These are phyloP conservation scores for Spodoptera litura DNA, from an alignment of 1,140 invertebrate species.

Conservation along the genomic window DNA sequence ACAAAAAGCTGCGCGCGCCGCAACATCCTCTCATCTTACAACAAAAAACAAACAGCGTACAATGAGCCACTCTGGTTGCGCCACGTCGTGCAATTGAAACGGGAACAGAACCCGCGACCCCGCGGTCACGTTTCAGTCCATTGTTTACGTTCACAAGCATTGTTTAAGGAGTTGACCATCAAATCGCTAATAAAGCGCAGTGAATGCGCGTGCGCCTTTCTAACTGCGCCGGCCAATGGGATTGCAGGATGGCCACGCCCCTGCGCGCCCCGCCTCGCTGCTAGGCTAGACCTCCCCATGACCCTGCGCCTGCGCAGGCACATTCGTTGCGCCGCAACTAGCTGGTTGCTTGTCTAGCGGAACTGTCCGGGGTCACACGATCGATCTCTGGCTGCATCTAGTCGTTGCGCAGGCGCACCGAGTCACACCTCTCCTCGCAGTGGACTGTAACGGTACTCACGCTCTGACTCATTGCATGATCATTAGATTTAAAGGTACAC, in stretches of 20 bases:
- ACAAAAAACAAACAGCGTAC: conserved; percentile 39
- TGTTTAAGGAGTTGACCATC: conserved; percentile 48
- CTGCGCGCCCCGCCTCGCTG: conserved; percentile 51
- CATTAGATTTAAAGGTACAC: too few species aligned
- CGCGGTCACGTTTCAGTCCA: conserved; percentile 49
- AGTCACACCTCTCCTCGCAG: conserved; percentile 1
- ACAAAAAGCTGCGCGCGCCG: conserved; percentile 29
- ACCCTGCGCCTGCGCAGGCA: conserved; percentile 7
- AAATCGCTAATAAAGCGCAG: conserved; percentile 40
- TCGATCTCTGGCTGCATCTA: conserved; percentile 21
- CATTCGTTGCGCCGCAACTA: background rate
- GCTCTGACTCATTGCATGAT: background rate
- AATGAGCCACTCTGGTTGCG: conserved; percentile 30
- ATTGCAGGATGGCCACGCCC: conserved; percentile 44
- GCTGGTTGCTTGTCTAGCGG: conserved; percentile 32
- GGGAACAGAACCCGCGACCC: conserved; percentile 40
- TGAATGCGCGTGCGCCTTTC: conserved; percentile 43
- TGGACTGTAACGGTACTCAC: background rate
- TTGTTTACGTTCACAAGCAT: conserved; percentile 50
- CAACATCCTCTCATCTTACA: conserved; percentile 45
- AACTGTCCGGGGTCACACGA: conserved; percentile 21
- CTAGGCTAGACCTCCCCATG: conserved; percentile 29
- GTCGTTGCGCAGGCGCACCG: background rate
- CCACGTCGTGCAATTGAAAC: conserved; percentile 42
- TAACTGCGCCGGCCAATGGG: conserved; percentile 49